Evolutionary conservation across 2,113 vertebrate genomes (phyloP).

Genomic region (Muntiacus muntjak): DNA sequence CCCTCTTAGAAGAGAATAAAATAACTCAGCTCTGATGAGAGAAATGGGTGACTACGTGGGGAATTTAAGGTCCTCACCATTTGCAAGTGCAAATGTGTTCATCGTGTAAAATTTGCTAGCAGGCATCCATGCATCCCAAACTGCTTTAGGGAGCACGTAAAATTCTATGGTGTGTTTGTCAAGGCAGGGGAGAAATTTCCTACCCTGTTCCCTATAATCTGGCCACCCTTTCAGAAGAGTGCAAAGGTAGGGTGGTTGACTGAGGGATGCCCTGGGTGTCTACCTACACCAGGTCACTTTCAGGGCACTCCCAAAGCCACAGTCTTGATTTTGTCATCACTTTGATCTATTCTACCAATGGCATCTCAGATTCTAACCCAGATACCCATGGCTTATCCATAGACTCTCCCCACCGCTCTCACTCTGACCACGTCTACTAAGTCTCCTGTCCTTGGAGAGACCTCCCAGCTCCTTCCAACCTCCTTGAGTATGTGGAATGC

Average conservation of each 20-base stretch:
- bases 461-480: not conserved
- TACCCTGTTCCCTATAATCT: not conserved
- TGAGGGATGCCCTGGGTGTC: rapidly evolving
- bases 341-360: not conserved
- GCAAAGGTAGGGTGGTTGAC: not conserved
- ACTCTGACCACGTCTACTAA: not conserved
- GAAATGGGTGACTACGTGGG: not conserved
- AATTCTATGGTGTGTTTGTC: not conserved
- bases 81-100: not conserved
- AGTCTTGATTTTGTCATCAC: not conserved
- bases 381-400: not conserved
- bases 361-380: not conserved
- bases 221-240: not conserved
- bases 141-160: not conserved
- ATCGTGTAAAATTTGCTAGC: not conserved
- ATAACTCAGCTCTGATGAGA: not conserved
- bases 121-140: not conserved
- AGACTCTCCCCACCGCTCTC: not conserved
- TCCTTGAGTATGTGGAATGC: not conserved
- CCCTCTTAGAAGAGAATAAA: not conserved
- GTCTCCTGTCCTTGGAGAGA: not conserved
- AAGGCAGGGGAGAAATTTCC: not conserved
- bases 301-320: not conserved
- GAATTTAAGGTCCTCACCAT: not conserved
- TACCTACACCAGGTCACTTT: not conserved